Evolutionary conservation across 2,888 invertebrate species (phyloP).

Genomic region (Zygogramma bicolorata): DNA sequence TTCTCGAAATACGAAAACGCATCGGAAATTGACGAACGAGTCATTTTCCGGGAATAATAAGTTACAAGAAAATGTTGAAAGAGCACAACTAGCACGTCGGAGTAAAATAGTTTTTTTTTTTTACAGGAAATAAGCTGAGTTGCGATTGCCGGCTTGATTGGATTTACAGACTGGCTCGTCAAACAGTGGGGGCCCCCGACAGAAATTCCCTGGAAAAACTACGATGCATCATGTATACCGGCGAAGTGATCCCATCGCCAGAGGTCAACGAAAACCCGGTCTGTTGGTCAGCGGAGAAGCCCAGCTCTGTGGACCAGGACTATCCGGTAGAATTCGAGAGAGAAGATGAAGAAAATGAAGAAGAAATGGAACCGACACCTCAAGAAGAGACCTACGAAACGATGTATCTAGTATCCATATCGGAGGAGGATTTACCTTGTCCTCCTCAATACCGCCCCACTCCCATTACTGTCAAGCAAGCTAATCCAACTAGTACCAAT

Average conservation of each 20-base stretch:
- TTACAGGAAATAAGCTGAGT: conserved; percentile 84
- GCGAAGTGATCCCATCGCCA: conserved; percentile 33
- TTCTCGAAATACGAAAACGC: too few relatives aligned
- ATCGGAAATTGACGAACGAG: too few relatives aligned
- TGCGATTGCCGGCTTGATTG: conserved; percentile 88
- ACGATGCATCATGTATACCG: conserved; percentile 75
- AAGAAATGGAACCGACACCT: neutral
- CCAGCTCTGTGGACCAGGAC: conserved; percentile 30
- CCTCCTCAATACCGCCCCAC: conserved; percentile 62
- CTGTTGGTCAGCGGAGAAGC: conserved; percentile 34
- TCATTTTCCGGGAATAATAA: too few relatives aligned
- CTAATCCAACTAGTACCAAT: conserved; percentile 34
- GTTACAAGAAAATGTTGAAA: too few relatives aligned
- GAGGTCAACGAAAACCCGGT: conserved; percentile 32
- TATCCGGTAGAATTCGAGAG: neutral
- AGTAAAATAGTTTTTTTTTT: conserved; percentile 53
- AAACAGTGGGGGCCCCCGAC: conserved; percentile 79
- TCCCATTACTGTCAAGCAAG: conserved; percentile 57
- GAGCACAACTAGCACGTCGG: too few relatives aligned
- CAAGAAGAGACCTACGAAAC: conserved; percentile 10
- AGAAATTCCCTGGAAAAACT: conserved; percentile 78
- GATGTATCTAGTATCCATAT: conserved; percentile 44
- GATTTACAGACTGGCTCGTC: conserved; percentile 81
- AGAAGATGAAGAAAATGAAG: conserved; percentile 15
- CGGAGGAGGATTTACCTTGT: conserved; percentile 62